These are phyloP conservation scores for Acrossocheilus fasciatus DNA, from an alignment of 2,797 vertebrate species.

Conservation along the genomic window DNA sequence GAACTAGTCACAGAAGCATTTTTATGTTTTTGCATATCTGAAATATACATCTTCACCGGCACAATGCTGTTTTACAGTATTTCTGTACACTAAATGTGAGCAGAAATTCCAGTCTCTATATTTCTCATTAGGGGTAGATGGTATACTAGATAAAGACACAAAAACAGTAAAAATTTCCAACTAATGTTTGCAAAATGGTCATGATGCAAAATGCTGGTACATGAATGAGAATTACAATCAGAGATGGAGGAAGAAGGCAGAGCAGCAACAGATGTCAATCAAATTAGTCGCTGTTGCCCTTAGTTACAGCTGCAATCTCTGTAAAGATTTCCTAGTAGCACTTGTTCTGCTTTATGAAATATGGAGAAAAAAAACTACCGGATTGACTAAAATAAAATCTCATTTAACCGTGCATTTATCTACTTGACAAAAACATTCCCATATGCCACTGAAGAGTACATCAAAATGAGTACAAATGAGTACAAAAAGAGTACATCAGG, in stretches of 20 bases:
- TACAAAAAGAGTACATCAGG: too few relatives aligned
- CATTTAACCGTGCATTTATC: neutral
- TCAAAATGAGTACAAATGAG: too few relatives aligned
- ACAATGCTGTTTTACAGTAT: neutral
- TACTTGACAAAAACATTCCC: neutral
- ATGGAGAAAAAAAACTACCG: neutral
- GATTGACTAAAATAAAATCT: neutral
- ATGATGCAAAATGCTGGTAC: neutral
- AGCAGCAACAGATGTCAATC: conserved; percentile 30
- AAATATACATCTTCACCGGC: neutral
- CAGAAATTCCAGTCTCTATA: neutral
- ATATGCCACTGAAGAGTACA: neutral
- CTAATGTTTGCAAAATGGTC: neutral
- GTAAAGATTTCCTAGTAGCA: neutral
- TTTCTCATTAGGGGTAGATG: neutral
- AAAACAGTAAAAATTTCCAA: neutral
- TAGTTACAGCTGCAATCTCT: conserved; percentile 20
- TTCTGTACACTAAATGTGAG: neutral
- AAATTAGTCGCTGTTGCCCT: conserved; percentile 12
- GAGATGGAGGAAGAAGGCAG: neutral
- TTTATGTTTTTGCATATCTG: neutral
- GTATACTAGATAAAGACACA: neutral
- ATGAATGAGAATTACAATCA: conserved; percentile 11
- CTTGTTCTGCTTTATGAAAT: conserved; percentile 9
- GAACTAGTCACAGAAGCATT: neutral